phyloP scores from a whole-genome alignment of 2,797 vertebrate species.

The Sus cebifrons region DNA sequence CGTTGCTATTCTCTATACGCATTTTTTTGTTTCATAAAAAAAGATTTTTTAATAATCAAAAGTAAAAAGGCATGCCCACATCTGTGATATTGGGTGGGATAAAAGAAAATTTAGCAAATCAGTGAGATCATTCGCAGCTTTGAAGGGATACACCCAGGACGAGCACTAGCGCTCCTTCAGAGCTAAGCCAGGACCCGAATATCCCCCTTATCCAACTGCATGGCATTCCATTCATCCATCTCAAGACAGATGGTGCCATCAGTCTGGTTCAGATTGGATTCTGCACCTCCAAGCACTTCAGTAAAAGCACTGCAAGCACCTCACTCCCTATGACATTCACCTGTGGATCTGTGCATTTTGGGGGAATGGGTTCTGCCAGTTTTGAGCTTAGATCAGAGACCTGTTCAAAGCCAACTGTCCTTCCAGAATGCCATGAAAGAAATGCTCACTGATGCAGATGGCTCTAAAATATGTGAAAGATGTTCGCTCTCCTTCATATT shows the following conservation, averaged over 20 bases:
- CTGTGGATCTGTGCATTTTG: fast-evolving
- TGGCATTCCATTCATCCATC: not conserved
- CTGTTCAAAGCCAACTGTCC: constrained; percentile 16
- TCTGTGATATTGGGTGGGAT: not conserved
- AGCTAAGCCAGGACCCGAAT: not conserved
- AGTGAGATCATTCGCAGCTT: not conserved
- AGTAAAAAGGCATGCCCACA: not conserved
- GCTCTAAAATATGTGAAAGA: not conserved
- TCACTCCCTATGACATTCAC: not conserved
- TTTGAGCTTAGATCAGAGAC: not conserved
- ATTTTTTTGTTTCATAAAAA: not conserved
- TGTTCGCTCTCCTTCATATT: not conserved
- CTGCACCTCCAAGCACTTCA: not conserved
- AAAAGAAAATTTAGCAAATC: not conserved
- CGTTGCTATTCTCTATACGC: not conserved
- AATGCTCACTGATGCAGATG: not conserved
- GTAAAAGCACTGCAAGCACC: not conserved
- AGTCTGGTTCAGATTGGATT: not conserved
- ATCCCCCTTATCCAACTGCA: not conserved
- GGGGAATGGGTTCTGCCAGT: not conserved
- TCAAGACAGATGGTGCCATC: constrained; percentile 43
- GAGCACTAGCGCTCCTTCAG: not conserved
- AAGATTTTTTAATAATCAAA: not conserved
- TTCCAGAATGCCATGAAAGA: constrained; percentile 55
- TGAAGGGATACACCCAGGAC: not conserved